phyloP scores from a whole-genome alignment of 2,888 invertebrate species.

The Cheilosia pagana region DNA sequence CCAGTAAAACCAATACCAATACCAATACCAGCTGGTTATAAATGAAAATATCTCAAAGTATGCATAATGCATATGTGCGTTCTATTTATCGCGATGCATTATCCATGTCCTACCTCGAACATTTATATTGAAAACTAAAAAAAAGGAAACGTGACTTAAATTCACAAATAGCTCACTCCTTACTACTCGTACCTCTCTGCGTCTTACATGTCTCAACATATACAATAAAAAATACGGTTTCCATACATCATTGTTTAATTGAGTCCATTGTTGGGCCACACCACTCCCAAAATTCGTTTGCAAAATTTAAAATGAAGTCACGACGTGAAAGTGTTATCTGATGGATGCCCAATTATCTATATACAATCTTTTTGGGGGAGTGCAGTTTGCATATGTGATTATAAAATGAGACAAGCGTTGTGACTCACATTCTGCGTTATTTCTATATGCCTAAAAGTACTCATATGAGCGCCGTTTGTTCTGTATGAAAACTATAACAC shows the following conservation, averaged over 20 bases:
- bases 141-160: slow-evolving; percentile 17
- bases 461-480: too few species aligned
- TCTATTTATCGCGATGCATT: not conserved
- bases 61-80: too few species aligned
- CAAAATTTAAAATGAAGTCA: slow-evolving; percentile 37
- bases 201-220: not conserved
- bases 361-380: not conserved
- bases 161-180: slow-evolving; percentile 10
- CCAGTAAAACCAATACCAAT: too few species aligned
- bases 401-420: too few species aligned
- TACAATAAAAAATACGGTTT: not conserved
- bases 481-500: too few species aligned
- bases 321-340: slow-evolving; percentile 2
- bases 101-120: too few species aligned
- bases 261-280: slow-evolving; percentile 6
- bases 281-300: slow-evolving; percentile 20
- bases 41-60: too few species aligned
- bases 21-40: too few species aligned
- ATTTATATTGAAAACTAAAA: too few species aligned
- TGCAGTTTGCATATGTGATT: not conserved
- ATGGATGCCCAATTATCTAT: not conserved
- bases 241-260: slow-evolving; percentile 14
- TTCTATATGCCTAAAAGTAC: too few species aligned
- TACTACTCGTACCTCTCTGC: not conserved
- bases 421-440: too few species aligned